Conservation (phyloP, 2,113 vertebrate species). For the Pandion haliaetus region DNA sequence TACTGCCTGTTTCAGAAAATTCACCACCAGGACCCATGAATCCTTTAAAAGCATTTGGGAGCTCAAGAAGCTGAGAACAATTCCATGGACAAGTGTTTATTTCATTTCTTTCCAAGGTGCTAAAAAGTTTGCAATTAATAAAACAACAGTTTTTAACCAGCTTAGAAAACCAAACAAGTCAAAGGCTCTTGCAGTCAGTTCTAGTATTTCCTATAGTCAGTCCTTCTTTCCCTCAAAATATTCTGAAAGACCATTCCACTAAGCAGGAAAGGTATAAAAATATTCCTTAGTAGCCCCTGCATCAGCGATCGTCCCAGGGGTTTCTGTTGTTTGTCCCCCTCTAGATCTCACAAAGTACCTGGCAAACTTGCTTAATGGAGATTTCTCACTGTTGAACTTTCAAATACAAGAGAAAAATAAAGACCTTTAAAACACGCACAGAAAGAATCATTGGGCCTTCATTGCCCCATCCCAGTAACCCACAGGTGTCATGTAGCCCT, state of each 20-base stretch:
- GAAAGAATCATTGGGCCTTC: not conserved
- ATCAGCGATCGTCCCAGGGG: not conserved
- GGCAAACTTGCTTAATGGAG: not conserved
- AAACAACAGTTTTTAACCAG: not conserved
- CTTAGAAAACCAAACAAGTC: not conserved
- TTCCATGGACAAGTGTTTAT: not conserved
- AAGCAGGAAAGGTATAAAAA: not conserved
- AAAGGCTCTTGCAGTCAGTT: not conserved
- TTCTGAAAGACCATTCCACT: not conserved
- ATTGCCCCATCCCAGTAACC: not conserved
- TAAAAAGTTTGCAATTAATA: not conserved
- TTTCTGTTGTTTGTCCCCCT: fast-evolving
- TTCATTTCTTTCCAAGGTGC: not conserved
- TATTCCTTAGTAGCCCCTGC: not conserved
- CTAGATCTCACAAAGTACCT: not conserved
- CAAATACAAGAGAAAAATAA: not conserved
- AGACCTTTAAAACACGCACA: fast-evolving
- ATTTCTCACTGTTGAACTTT: not conserved
- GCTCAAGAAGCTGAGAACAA: not conserved
- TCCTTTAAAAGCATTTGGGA: not conserved
- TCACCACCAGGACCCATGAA: not conserved
- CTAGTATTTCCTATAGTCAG: not conserved
- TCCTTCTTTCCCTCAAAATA: not conserved
- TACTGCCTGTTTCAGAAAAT: not conserved
- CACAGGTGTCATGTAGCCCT: not conserved